Evolutionary conservation across 1,140 invertebrate genomes (phyloP), one percentile per base, ranked within the genome.

Genomic region (Drosophila sp.): DNA sequence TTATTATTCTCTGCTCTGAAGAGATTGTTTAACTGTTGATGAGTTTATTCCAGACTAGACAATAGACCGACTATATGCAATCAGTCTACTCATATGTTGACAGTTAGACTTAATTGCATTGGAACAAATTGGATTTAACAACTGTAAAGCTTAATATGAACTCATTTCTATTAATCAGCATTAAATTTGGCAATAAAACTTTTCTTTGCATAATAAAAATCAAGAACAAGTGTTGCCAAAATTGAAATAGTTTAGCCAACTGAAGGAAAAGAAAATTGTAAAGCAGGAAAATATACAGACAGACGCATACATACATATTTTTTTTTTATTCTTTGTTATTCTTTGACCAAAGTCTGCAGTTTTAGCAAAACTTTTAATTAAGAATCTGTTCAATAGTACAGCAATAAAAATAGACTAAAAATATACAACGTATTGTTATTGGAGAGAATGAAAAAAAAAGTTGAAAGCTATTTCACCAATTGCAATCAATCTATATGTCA

Each of bases 401-500:
- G 46, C 29, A 66, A 59, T 21, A 45, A 48, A 59, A 43, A 8
- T 61, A 29, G 38, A 14, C 11, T 6, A 29, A 54, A 54, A 40
- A 58, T 27, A 61, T 29, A 38, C 21, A n/a, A 16, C 45, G 54
- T 41, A 57, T 69, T 70, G 71, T 38, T 51, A 46, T 14, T 11
- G 25, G n/a, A 41, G 5, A 16, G 38, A 50, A 38, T 41, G 54
- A 2, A 8, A 13, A 57, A 9, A 41, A 64, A 54, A 27, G 62
- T 34, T 36, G 48, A 48, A 50, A 58, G 63, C 74, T 53, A 58
- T 83, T 78, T 84, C 67, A 58, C 64, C 65, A 86, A 87, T 67
- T 89, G 83, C 83, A 79, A 87, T 87, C 82, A 87, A 87, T 87
- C 83, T 83, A 87, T 83, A 87, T 73, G 82, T 89, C 82, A 75